phyloP scores from a whole-genome alignment of 2,888 invertebrate genomes.

The Parascotia fuliginaria region DNA sequence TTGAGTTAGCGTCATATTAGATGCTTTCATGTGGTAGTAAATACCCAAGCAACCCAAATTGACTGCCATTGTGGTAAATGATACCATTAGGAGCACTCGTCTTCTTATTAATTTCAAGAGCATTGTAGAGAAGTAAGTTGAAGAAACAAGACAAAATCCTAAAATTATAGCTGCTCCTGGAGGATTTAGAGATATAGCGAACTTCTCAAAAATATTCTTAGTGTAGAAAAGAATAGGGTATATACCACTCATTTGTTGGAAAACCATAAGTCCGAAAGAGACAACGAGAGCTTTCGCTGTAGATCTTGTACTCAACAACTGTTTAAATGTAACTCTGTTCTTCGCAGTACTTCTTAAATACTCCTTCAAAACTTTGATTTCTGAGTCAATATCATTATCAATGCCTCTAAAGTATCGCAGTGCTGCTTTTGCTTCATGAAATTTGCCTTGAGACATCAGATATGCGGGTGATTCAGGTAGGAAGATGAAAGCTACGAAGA shows the following conservation, averaged over 20 bases:
- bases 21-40: conserved; percentile 74
- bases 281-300: conserved; percentile 79
- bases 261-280: conserved; percentile 87
- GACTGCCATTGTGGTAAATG: conserved; percentile 85
- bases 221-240: conserved; percentile 87
- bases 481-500: conserved; percentile 84
- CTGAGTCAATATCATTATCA: conserved; percentile 84
- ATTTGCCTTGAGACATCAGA: conserved; percentile 83
- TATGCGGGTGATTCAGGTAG: conserved; percentile 91
- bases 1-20: conserved; percentile 48
- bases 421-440: conserved; percentile 85
- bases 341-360: conserved; percentile 73
- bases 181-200: conserved; percentile 69
- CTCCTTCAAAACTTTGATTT: conserved; percentile 80
- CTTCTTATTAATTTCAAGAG: conserved; percentile 87
- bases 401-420: conserved; percentile 87
- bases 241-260: conserved; percentile 88
- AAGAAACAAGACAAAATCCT: conserved; percentile 85
- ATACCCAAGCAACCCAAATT: conserved; percentile 80
- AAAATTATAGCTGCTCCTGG: conserved; percentile 85
- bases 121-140: conserved; percentile 84
- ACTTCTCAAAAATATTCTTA: conserved; percentile 81
- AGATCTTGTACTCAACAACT: conserved; percentile 71
- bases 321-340: conserved; percentile 75
- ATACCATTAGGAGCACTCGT: conserved; percentile 86